These are phyloP conservation scores for Cordilura impudica DNA, from an alignment of 2,888 invertebrate species.

Conservation along the genomic window DNA sequence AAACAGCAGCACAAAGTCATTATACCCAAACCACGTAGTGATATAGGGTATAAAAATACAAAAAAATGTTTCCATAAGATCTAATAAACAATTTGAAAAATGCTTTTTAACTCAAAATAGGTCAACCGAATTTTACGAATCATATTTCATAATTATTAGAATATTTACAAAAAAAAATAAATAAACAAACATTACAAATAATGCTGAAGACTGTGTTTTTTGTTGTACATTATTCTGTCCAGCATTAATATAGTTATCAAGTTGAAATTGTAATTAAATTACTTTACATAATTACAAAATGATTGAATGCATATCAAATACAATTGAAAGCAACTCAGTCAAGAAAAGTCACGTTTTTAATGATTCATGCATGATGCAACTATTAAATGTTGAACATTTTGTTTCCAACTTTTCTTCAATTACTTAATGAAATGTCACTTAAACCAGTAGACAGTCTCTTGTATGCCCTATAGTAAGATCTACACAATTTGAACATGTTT, in stretches of 20 bases:
- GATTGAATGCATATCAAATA: conserved; percentile 19
- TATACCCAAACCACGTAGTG: too few relatives aligned
- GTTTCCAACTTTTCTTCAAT: conserved; percentile 34
- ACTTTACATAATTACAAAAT: conserved; percentile 29
- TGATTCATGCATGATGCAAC: conserved; percentile 63
- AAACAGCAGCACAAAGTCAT: too few relatives aligned
- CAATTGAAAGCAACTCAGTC: conserved; percentile 51
- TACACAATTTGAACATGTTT: conserved; percentile 29
- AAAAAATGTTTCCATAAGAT: too few relatives aligned
- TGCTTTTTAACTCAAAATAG: background rate
- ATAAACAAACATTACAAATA: background rate
- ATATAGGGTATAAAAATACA: too few relatives aligned
- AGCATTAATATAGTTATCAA: background rate
- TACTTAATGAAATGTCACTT: conserved; percentile 59
- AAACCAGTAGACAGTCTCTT: conserved; percentile 43
- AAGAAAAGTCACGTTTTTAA: conserved; percentile 63
- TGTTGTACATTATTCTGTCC: background rate
- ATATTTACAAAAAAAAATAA: background rate
- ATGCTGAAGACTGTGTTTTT: background rate
- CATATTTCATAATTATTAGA: background rate
- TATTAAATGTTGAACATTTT: conserved; percentile 36
- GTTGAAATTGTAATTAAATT: conserved; percentile 16
- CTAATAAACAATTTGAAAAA: too few relatives aligned
- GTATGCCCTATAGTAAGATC: background rate
- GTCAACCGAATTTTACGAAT: background rate